phyloP scores from a whole-genome alignment of 1,140 invertebrate species.

The Meloidogyne floridensis region DNA sequence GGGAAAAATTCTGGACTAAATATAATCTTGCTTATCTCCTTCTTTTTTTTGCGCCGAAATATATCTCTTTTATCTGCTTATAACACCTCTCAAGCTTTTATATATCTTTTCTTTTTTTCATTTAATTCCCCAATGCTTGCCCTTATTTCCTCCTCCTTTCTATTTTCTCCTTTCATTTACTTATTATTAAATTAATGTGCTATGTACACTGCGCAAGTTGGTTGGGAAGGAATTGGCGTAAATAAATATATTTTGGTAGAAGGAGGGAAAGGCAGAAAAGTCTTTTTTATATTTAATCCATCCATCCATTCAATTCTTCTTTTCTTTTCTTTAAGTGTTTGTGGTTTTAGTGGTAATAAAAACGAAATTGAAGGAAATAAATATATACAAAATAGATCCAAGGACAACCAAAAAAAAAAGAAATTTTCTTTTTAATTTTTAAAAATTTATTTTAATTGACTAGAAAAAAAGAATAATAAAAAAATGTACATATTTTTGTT shows the following conservation, averaged over 20 bases:
- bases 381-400: not conserved
- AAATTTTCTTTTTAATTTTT: too few species aligned
- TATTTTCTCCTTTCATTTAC: not conserved
- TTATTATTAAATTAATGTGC: not conserved
- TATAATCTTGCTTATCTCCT: too few species aligned
- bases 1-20: too few species aligned
- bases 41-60: not conserved
- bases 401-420: not conserved
- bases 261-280: not conserved
- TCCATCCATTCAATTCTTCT: not conserved
- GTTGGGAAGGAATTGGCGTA: not conserved
- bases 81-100: not conserved
- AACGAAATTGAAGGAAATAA: not conserved
- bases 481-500: too few species aligned
- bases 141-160: not conserved
- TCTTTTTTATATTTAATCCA: not conserved
- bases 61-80: not conserved
- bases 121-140: not conserved
- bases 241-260: slow-evolving; percentile 2
- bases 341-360: slow-evolving; percentile 3
- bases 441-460: too few species aligned
- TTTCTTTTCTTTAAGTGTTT: not conserved
- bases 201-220: not conserved
- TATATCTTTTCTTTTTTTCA: not conserved
- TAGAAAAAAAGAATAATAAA: too few species aligned